Evolutionary conservation across 2,113 vertebrate species (phyloP), one percentile per base, ranked within the genome.

Genomic region (Synchiropus splendidus): DNA sequence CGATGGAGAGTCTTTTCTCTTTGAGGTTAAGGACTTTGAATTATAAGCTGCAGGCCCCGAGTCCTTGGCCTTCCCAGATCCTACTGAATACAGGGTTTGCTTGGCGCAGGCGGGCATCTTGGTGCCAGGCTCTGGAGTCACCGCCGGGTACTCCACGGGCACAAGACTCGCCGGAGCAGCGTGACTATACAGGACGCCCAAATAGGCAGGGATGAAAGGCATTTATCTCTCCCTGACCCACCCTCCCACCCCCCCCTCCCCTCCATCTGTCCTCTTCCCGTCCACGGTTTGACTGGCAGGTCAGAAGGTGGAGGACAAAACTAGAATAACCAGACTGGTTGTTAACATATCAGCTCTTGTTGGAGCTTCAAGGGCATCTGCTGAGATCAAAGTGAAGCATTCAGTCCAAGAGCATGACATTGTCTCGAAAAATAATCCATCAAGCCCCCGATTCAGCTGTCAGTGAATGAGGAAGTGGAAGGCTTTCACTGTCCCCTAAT

Each of bases 1-100:
- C 62, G 61, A 79, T 54, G 54, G 71, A 71, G 76, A 81, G 77
- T 74, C 50, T 77, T 45, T 63, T 64, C 67, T 67, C 78, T 81
- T 81, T 82, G 74, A 76, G 79, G 76, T 60, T 61, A 46, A 75
- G 48, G 62, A 75, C 53, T 74, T 75, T 83, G 82, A 84, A 85
- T 83, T 81, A 83, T 63, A 80, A 74, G 77, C 68, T 60, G 40
- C 15, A 54, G 67, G 55, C 54, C 44, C 35, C 31, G 61, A 76
- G 49, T 55, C 67, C 67, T 62, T 71, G 73, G 55, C 64, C 75
- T 81, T 79, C 73, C 68, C 67, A 50, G 54, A 50, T 80, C 54
- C 43, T 51, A 51, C 62, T 79, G 75, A 77, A 67, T 79, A 72
- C 70, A 80, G 58, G 73, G 64, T 72, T 83, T 63, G 58, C 70